Evolutionary conservation across 2,113 vertebrate species (phyloP).

Genomic region (Corythornis cristatus): DNA sequence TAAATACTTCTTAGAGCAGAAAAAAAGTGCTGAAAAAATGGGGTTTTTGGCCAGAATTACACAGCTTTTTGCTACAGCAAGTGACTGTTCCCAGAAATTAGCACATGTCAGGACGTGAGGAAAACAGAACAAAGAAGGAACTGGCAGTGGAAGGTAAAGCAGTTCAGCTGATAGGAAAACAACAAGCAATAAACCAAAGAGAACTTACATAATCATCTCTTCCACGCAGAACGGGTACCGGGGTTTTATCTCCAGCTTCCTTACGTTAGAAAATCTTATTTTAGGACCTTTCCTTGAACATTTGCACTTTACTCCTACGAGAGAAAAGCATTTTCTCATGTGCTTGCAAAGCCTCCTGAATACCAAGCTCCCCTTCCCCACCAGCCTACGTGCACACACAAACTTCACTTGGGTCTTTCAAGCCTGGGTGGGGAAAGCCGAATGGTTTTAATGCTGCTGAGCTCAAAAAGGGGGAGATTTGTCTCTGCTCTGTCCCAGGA

Average conservation of each 20-base stretch:
- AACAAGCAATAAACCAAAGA: not conserved
- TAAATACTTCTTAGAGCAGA: not conserved
- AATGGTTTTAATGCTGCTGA: not conserved
- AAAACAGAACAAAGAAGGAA: constrained; percentile 38
- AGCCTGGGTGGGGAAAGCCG: not conserved
- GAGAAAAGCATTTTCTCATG: constrained; percentile 47
- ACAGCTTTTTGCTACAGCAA: not conserved
- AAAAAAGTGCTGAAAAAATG: not conserved
- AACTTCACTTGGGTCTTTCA: not conserved
- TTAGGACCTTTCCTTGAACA: constrained; percentile 97
- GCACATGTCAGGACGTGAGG: not conserved
- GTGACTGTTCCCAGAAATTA: not conserved
- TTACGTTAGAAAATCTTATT: constrained; percentile 95
- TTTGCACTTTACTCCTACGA: constrained; percentile 94
- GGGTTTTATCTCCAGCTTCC: constrained; percentile 97
- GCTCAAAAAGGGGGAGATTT: not conserved
- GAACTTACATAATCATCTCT: constrained; percentile 98
- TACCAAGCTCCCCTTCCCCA: not conserved
- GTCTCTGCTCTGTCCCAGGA: not conserved
- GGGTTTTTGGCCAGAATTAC: not conserved
- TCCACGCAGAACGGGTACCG: constrained; percentile 96
- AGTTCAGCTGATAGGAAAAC: not conserved
- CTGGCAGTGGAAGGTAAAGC: not conserved
- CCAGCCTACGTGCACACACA: not conserved
- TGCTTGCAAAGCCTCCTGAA: not conserved